These are phyloP conservation scores for Plebejus anna DNA, from an alignment of 2,888 invertebrate species.

Conservation along the genomic window DNA sequence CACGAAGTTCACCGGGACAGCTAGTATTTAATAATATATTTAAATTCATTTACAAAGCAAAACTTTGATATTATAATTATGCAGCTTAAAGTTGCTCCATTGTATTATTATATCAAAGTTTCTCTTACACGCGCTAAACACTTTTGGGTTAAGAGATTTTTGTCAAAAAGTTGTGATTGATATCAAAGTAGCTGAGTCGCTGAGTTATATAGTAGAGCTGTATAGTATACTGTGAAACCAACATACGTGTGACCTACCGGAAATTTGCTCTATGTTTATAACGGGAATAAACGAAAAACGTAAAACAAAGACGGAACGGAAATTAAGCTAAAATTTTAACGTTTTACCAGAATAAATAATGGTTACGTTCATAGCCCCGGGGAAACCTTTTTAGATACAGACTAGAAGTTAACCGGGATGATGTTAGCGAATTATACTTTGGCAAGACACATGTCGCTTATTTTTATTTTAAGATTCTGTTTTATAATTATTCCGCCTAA, in stretches of 20 bases:
- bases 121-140: too few relatives aligned
- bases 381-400: neutral
- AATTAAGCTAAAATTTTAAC: constrained; percentile 19
- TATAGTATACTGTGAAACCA: neutral
- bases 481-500: neutral
- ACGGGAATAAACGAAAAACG: constrained; percentile 13
- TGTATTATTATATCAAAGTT: too few relatives aligned
- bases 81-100: too few relatives aligned
- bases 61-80: too few relatives aligned
- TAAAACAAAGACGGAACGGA: constrained; percentile 18
- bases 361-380: neutral
- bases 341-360: constrained; percentile 15
- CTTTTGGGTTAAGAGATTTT: too few relatives aligned
- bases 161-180: too few relatives aligned
- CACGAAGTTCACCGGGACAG: too few relatives aligned
- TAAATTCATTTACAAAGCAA: too few relatives aligned
- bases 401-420: neutral
- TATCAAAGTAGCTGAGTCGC: too few relatives aligned
- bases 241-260: constrained; percentile 12
- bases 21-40: too few relatives aligned
- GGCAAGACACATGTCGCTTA: neutral
- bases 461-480: neutral
- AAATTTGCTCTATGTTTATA: constrained; percentile 15
- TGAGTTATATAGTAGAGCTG: too few relatives aligned
- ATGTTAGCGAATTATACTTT: constrained; percentile 1